Percentiles rank a stretch among this genome's conserved stretches.
These are phyloP conservation scores for Scaptomyza reducta DNA, from an alignment of 2,888 invertebrate species.

Conservation along the genomic window DNA sequence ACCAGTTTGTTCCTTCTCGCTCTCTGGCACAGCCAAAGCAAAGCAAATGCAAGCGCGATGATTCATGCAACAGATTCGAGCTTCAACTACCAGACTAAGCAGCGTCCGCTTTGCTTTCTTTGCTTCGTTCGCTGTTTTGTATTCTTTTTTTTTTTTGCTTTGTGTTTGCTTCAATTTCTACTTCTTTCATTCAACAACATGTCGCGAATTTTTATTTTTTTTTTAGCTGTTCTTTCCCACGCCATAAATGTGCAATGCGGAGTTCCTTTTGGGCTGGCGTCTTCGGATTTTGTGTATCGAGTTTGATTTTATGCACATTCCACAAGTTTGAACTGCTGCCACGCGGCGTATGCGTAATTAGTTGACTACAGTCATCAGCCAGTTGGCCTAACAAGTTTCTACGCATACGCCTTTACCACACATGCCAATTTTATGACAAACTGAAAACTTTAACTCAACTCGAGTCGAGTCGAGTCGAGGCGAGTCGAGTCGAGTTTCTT, in stretches of 20 bases:
- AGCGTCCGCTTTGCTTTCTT: slow-evolving; percentile 58
- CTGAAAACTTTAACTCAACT: slow-evolving; percentile 37
- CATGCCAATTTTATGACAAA: slow-evolving; percentile 74
- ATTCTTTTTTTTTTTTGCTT: slow-evolving; percentile 35
- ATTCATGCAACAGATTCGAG: slow-evolving; percentile 58
- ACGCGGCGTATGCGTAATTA: slow-evolving; percentile 75
- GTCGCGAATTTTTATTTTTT: slow-evolving; percentile 59
- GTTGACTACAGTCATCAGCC: slow-evolving; percentile 66
- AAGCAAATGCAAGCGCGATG: slow-evolving; percentile 61
- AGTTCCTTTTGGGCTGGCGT: slow-evolving; percentile 1
- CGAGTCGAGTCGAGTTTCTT: slow-evolving; percentile 28
- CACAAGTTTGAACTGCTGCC: slow-evolving; percentile 27
- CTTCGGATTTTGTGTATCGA: slow-evolving; percentile 2
- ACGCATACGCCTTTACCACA: slow-evolving; percentile 35
- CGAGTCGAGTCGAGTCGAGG: background rate
- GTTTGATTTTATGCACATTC: slow-evolving; percentile 65
- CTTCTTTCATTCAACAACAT: slow-evolving; percentile 60
- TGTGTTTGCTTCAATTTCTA: too few species aligned
- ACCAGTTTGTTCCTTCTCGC: slow-evolving; percentile 60
- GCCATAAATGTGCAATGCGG: slow-evolving; percentile 60
- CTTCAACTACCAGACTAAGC: slow-evolving; percentile 58
- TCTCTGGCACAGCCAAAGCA: slow-evolving; percentile 16
- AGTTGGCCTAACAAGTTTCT: slow-evolving; percentile 67
- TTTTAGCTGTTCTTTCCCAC: slow-evolving; percentile 67
- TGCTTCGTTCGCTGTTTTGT: slow-evolving; percentile 11